Conservation (phyloP, 2,113 vertebrate species). For the Junco hyemalis region DNA sequence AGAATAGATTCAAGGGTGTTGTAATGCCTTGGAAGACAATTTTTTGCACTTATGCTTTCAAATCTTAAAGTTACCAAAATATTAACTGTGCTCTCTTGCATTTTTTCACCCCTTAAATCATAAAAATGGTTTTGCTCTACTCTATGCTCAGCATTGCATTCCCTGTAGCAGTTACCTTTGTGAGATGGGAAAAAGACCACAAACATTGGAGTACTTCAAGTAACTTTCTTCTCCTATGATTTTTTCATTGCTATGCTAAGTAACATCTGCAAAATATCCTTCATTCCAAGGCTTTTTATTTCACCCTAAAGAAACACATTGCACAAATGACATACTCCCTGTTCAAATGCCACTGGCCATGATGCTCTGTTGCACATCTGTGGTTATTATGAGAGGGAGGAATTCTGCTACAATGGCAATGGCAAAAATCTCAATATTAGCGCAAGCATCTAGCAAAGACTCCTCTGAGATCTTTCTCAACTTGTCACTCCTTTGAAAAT, state of each 20-base stretch:
- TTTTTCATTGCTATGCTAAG: neutral
- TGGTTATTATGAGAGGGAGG: neutral
- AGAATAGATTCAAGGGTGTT: neutral
- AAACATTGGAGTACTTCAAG: neutral
- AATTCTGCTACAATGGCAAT: neutral
- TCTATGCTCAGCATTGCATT: rapidly evolving
- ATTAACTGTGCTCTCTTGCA: neutral
- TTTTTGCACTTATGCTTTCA: neutral
- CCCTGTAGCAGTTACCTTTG: neutral
- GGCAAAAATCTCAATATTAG: neutral
- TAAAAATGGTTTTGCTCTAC: neutral
- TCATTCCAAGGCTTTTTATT: neutral
- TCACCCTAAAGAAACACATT: neutral
- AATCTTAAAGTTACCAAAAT: neutral
- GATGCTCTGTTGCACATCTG: neutral
- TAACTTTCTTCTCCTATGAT: neutral
- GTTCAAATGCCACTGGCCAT: neutral
- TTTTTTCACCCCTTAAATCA: neutral
- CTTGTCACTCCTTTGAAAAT: neutral
- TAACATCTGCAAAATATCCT: neutral
- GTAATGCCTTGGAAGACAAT: neutral
- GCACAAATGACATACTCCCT: neutral
- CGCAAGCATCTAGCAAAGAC: neutral
- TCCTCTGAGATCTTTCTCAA: neutral
- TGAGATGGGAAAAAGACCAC: neutral